Evolutionary conservation across 2,113 vertebrate genomes (phyloP), one percentile per base, ranked within the genome.

Genomic region (Stercorarius parasiticus): DNA sequence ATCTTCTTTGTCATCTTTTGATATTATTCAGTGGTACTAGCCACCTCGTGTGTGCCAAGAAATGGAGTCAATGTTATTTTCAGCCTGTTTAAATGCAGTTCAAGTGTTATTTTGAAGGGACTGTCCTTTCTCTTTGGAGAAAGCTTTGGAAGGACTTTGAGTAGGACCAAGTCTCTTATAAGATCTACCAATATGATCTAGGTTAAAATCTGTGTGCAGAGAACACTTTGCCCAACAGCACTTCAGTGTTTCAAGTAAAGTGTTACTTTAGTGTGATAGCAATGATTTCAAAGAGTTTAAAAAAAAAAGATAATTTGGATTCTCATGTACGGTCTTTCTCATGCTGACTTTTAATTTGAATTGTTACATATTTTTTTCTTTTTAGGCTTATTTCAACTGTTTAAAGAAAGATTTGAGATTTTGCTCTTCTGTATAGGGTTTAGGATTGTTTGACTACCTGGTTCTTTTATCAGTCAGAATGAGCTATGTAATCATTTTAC

Each of bases 221-320:
- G 84, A 88, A 80, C 21, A 26, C 86, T 79, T 55, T 85, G 38
- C 42, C 47, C 21, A 64, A 50, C 20, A 70, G 19, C 42, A 15
- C 47, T 71, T 85, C 11, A 74, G 50, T 4, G 2, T 80, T 94
- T 73, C 58, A 73, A 95, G 20, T 32, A 26, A 88, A 86, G 67
- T 50, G 66, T 82, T 92, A 64, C 72, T 77, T 88, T 78, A 56
- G 25, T 30, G 18, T 86, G 66, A 25, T 38, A 55, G 47, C 52
- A 72, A 9, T 52, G 18, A 65, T 79, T 73, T 78, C 20, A 23
- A 36, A 58, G 55, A 66, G n/a, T 61, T 32, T 19, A 38, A 15
- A 74, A 40, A 1, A 36, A 12, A 38, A 13, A 74, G 36, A 1
- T 2, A 10, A 5, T 15, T 42, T 38, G 0, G 0, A 20, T 87